Base-by-base conservation (phyloP, 2,888 invertebrate species). In the Romanomermis culicivorax region DNA sequence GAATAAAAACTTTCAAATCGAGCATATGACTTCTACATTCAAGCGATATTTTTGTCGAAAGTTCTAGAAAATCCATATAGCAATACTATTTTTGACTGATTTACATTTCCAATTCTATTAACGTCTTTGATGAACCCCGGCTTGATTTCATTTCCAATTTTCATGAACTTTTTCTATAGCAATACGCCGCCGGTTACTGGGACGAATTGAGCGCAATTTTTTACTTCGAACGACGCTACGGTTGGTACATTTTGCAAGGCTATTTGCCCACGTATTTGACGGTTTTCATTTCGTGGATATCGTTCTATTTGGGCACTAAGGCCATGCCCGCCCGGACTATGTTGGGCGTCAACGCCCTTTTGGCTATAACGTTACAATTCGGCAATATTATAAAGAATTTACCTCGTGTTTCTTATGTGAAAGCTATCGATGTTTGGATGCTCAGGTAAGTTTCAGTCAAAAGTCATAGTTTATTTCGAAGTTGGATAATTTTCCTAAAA, bases 331-430 rank as follows among this genome's bases (percentile, higher is more conserved):
- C 68, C 1, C 58, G 68, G 4, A 67, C 68, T 4, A 68, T 67
- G 67, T 58, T 67, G n/a, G 68, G 68, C 2, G 68, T 67, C 26
- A 67, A 67, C 52, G 63, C 65, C 2, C 59, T 67, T n/a, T 60
- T 67, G 27, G 68, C 68, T 0, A 67, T 68, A 67, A 68, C 68
- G 1, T 66, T 67, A 54, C 67, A 67, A 54, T 67, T 67, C 54
- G 68, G 68, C 43, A 67, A 68, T 52, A 68, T 67, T 54, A 67
- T 67, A 54, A 56, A 67, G 42, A 67, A 67, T 55, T 57, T 67
- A 27, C 67, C 67, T 2, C 54, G 67, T 20, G 67, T 67, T 42
- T 64, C 64, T n/a, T 67, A 67, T 54, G 67, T 67, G 14, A 67
- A 67, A 58, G 63, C 64, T 4, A 63, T 63, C 50, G 66, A 66